Percentiles rank a stretch among this genome's conserved stretches.
Evolutionary conservation across 1,140 invertebrate genomes (phyloP).

Genomic region (Coptotermes formosanus): DNA sequence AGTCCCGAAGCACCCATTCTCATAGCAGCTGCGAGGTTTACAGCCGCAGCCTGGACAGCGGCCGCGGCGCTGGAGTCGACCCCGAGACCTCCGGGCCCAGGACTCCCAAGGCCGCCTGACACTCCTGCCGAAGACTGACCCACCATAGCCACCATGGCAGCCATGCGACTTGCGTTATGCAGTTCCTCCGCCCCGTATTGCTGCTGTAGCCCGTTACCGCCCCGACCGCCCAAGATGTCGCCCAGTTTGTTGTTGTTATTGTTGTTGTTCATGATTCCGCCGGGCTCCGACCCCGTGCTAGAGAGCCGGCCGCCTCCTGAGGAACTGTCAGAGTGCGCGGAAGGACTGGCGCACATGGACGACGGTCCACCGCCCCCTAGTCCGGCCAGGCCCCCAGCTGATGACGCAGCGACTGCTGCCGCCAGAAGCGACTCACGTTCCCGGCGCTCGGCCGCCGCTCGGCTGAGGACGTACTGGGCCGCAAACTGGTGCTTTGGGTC

Average conservation of each 20-base stretch:
- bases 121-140: slow-evolving; percentile 56
- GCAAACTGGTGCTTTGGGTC: slow-evolving; percentile 95
- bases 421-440: slow-evolving; percentile 76
- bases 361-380: slow-evolving; percentile 38
- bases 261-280: slow-evolving; percentile 63
- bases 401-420: slow-evolving; percentile 60
- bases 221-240: slow-evolving; percentile 61
- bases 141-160: slow-evolving; percentile 69
- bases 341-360: slow-evolving; percentile 66
- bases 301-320: slow-evolving; percentile 75
- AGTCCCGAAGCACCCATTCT: slow-evolving; percentile 55
- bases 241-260: slow-evolving; percentile 71
- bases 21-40: slow-evolving; percentile 77
- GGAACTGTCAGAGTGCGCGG: slow-evolving; percentile 67
- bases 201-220: slow-evolving; percentile 50
- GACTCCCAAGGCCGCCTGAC: slow-evolving; percentile 39
- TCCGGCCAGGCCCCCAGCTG: slow-evolving; percentile 36
- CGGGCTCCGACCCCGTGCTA: slow-evolving; percentile 72
- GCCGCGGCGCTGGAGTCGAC: slow-evolving; percentile 47
- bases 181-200: slow-evolving; percentile 70
- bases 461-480: slow-evolving; percentile 86
- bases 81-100: slow-evolving; percentile 42
- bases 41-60: slow-evolving; percentile 67
- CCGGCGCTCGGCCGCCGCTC: slow-evolving; percentile 83
- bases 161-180: slow-evolving; percentile 69